Conservation (phyloP, 2,888 invertebrate species). For the Melitaea athalia region DNA sequence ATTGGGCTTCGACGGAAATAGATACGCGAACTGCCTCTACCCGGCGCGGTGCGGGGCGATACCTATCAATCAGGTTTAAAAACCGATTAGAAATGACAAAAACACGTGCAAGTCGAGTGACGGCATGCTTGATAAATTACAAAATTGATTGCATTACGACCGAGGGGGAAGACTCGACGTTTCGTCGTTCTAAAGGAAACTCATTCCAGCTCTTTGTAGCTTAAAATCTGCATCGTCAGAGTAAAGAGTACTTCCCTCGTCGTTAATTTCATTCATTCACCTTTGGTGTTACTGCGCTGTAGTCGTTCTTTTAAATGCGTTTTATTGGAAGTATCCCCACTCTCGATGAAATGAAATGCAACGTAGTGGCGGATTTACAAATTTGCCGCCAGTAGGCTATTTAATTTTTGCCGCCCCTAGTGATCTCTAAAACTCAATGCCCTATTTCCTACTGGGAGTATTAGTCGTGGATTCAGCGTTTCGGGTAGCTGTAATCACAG, state of each 20-base stretch:
- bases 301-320: constrained; percentile 25
- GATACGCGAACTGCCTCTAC: constrained; percentile 46
- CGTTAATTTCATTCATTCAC: constrained; percentile 20
- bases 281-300: constrained; percentile 37
- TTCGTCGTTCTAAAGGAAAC: constrained; percentile 10
- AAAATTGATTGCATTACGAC: constrained; percentile 37
- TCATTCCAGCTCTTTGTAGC: background rate
- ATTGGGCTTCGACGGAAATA: constrained; percentile 43
- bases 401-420: no score
- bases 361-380: no score
- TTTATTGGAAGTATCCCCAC: constrained; percentile 14
- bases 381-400: no score
- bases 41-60: constrained; percentile 23
- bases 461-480: no score
- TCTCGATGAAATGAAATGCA: constrained; percentile 22
- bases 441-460: no score
- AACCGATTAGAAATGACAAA: constrained; percentile 43
- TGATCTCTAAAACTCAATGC: no score
- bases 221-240: background rate
- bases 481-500: no score
- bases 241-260: constrained; percentile 11
- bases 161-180: constrained; percentile 11
- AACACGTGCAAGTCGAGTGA: constrained; percentile 48
- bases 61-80: constrained; percentile 44
- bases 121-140: constrained; percentile 44